These are phyloP conservation scores for Mimumesa dahlbomi DNA, from an alignment of 2,888 invertebrate species.

Conservation along the genomic window DNA sequence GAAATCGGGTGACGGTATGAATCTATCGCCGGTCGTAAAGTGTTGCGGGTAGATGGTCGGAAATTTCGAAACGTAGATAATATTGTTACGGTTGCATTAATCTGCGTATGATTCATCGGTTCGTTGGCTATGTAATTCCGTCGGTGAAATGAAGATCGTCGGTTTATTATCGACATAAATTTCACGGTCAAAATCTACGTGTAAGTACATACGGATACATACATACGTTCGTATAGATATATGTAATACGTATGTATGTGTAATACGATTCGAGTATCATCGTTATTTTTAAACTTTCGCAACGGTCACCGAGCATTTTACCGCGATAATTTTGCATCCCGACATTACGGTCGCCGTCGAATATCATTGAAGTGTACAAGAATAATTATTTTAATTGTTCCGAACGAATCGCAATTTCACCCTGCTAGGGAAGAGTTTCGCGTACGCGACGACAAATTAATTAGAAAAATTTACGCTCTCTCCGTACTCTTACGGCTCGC, in stretches of 20 bases:
- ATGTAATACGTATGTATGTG: too few relatives aligned
- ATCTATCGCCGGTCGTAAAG: conserved; percentile 42
- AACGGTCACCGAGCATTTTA: neutral
- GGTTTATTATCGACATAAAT: conserved; percentile 15
- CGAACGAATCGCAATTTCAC: neutral
- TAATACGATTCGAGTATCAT: neutral
- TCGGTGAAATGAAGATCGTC: conserved; percentile 29
- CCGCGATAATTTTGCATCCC: neutral
- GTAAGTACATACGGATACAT: neutral
- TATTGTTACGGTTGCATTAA: conserved; percentile 56
- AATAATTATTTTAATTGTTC: neutral
- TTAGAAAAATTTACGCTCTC: neutral
- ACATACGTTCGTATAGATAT: neutral
- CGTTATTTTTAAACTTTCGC: neutral
- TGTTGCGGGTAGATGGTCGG: conserved; percentile 20
- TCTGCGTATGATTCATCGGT: conserved; percentile 45
- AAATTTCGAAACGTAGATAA: conserved; percentile 40
- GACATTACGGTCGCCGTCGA: too few relatives aligned
- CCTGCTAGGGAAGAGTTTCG: neutral
- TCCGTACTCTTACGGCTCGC: too few relatives aligned
- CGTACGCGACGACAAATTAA: neutral
- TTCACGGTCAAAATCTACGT: too few relatives aligned
- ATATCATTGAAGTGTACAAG: neutral
- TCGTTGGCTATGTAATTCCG: conserved; percentile 28
- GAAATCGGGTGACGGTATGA: too few relatives aligned